These are phyloP conservation scores for Epicampocera succincta DNA, from an alignment of 2,888 invertebrate species.

Conservation along the genomic window DNA sequence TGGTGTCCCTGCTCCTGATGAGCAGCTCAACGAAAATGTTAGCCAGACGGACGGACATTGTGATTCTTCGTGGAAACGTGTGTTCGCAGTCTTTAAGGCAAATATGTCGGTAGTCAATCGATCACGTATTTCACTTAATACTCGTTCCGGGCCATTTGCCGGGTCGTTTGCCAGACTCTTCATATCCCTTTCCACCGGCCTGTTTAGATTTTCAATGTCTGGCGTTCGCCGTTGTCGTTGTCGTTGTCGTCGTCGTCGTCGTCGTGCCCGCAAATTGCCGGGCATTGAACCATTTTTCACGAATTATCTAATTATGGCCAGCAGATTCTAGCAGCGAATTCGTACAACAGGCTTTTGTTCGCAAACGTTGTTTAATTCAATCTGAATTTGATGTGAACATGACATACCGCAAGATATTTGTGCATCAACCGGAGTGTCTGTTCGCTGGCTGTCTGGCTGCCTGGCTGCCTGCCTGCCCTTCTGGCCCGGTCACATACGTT, in stretches of 20 bases:
- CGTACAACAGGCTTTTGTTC: conserved; percentile 21
- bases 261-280: conserved; percentile 45
- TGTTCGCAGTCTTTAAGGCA: conserved; percentile 58
- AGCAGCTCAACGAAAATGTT: conserved; percentile 38
- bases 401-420: conserved; percentile 55
- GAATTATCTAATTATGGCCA: conserved; percentile 67
- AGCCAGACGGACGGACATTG: neutral
- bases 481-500: conserved; percentile 28
- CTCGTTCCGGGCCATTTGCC: conserved; percentile 58
- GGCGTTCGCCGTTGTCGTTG: conserved; percentile 11
- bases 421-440: conserved; percentile 51
- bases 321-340: conserved; percentile 19
- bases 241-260: conserved; percentile 22
- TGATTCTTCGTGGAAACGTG: conserved; percentile 7
- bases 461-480: no score
- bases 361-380: conserved; percentile 37
- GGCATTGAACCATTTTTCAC: conserved; percentile 63
- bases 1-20: conserved; percentile 73
- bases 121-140: conserved; percentile 75
- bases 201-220: neutral
- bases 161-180: conserved; percentile 39
- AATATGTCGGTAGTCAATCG: conserved; percentile 77
- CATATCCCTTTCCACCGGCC: neutral
- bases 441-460: no score
- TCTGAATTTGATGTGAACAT: conserved; percentile 49